Evolutionary conservation across 2,888 invertebrate species (phyloP), one percentile per base, ranked within the genome.

Genomic region (Myathropa florea): DNA sequence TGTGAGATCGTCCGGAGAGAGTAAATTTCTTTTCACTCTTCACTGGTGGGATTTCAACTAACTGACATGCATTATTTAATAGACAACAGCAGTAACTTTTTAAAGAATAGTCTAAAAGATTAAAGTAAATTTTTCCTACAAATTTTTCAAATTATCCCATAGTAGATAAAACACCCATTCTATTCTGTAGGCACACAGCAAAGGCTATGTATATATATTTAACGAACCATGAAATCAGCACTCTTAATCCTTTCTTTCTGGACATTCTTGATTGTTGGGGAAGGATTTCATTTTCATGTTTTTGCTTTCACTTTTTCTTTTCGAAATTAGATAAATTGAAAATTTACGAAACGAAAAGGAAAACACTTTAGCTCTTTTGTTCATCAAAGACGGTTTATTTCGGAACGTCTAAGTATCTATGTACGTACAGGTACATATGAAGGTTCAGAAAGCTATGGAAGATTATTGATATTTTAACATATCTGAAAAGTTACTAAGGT

Each of bases 141-240:
- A 67, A n/a, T 36, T 28, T 57, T 21, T 0, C 0, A n/a, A 76
- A 60, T 60, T 30, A 46, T 23, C 23, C 39, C 3, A 28, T 59
- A 46, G 30, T 23, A 59, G 39, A 24, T 28, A 39, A 21, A 59
- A 57, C 26, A 26, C 57, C 59, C 18, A 28, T 55, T 26, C 9
- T 10, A 33, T 21, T 57, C 36, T 26, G 64, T 36, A n/a, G n/a
- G n/a, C n/a, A 18, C 23, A 65, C 57, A 55, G 12, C n/a, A 28
- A 67, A 59, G 64, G 36, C 39, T 64, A 71, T 71, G 64, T 59
- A 79, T 71, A 71, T 59, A 79, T 39, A 71, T 79, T 79, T 79
- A 79, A 79, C 78, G 78, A 79, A 71, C 78, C 78, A 71, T 79
- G 39, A 71, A 79, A 71, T 79, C 71, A 71, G 71, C 71, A 64